Evolutionary conservation across 2,888 invertebrate genomes (phyloP).

Genomic region (Drosophila nigritarsus): DNA sequence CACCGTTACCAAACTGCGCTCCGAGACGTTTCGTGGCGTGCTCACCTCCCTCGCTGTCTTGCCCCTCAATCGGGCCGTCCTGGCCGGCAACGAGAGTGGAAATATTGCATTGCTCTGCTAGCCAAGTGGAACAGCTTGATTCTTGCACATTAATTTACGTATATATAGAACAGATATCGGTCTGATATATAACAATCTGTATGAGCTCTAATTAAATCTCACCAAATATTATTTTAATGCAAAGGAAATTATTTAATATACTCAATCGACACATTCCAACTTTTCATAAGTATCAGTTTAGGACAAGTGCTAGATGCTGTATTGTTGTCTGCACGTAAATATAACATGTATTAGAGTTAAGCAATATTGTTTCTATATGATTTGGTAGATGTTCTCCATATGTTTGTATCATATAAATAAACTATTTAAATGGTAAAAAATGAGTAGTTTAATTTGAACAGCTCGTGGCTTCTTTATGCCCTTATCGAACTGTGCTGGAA

Average conservation of each 20-base stretch:
- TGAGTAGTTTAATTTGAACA: not conserved
- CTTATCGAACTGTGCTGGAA: not conserved
- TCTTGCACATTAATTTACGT: slow-evolving; percentile 2
- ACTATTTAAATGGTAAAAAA: slow-evolving; percentile 16
- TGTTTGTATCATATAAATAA: slow-evolving; percentile 41
- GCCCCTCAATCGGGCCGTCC: slow-evolving; percentile 94
- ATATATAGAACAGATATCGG: slow-evolving; percentile 4
- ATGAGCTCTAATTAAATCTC: slow-evolving; percentile 28
- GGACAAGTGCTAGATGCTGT: slow-evolving; percentile 7
- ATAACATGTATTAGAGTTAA: slow-evolving; percentile 30
- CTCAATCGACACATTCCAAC: slow-evolving; percentile 37
- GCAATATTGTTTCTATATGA: slow-evolving; percentile 23
- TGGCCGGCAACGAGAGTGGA: slow-evolving; percentile 97
- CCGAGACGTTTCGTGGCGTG: slow-evolving; percentile 96
- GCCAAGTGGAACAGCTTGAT: slow-evolving; percentile 9
- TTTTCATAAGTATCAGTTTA: slow-evolving; percentile 19
- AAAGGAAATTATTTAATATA: slow-evolving; percentile 43
- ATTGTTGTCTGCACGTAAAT: slow-evolving; percentile 4
- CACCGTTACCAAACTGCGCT: slow-evolving; percentile 93
- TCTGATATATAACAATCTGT: slow-evolving; percentile 6
- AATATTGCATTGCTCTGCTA: slow-evolving; percentile 92
- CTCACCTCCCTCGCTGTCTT: slow-evolving; percentile 95
- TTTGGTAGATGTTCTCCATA: slow-evolving; percentile 25
- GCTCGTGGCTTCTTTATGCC: not conserved
- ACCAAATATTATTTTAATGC: slow-evolving; percentile 71